Conservation (phyloP, 2,113 vertebrate species). For the Pogona vitticeps region DNA sequence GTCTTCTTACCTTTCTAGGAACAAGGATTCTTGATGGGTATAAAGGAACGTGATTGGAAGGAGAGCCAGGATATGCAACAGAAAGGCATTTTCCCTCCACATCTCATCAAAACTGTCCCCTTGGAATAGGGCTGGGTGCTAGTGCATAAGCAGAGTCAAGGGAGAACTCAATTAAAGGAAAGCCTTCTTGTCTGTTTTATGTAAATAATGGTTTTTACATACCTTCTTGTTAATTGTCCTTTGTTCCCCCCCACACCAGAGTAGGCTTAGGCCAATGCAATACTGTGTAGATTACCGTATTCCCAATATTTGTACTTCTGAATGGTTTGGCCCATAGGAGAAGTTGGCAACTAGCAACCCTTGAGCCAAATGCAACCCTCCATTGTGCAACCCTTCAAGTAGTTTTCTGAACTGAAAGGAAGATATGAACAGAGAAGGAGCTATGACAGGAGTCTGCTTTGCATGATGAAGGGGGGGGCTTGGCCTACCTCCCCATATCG, state of each 20-base stretch:
- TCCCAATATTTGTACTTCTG: not conserved
- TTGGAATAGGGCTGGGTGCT: slow-evolving; percentile 12
- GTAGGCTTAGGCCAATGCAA: not conserved
- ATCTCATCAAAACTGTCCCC: slow-evolving; percentile 53
- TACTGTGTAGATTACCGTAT: not conserved
- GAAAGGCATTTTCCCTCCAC: slow-evolving; percentile 62
- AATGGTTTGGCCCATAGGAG: not conserved
- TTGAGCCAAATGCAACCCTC: not conserved
- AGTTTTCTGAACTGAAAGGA: not conserved
- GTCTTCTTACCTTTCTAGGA: slow-evolving; percentile 52
- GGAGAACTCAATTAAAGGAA: not conserved
- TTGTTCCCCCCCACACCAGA: not conserved
- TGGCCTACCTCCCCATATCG: not conserved
- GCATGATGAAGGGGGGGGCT: not conserved
- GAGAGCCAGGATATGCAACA: slow-evolving; percentile 62
- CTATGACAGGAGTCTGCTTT: not conserved
- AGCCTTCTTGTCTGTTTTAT: not conserved
- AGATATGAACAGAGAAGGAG: no score
- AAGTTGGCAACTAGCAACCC: not conserved
- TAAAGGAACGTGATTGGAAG: slow-evolving; percentile 75
- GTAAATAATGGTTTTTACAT: not conserved
- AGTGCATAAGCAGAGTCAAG: fast-evolving
- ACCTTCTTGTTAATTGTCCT: not conserved
- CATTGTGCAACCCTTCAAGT: not conserved
- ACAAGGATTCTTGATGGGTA: slow-evolving; percentile 65